These are phyloP conservation scores for Pseudomyrmex sp. DNA, from an alignment of 1,140 invertebrate species.

Conservation along the genomic window DNA sequence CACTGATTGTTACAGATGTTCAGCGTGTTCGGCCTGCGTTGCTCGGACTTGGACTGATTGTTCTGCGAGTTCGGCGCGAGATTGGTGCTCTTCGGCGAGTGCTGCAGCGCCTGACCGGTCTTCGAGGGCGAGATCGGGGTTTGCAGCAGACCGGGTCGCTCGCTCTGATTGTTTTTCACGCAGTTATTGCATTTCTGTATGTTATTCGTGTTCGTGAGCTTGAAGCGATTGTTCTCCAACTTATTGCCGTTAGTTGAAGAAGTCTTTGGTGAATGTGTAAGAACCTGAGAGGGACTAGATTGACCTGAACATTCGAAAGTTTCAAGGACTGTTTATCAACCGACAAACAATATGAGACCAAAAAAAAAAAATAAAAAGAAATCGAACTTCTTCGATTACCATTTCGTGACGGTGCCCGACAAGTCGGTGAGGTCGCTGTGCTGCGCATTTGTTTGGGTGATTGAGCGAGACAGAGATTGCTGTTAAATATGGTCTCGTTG, in stretches of 20 bases:
- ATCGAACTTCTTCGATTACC: conserved; percentile 63
- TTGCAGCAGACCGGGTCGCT: conserved; percentile 79
- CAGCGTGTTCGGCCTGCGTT: conserved; percentile 78
- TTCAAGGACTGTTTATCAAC: background rate
- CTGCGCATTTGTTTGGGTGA: conserved; percentile 82
- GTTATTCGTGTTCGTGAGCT: conserved; percentile 68
- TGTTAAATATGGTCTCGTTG: conserved; percentile 83
- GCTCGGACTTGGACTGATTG: conserved; percentile 79
- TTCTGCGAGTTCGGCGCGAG: conserved; percentile 76
- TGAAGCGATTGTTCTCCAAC: conserved; percentile 75
- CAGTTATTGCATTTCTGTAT: conserved; percentile 82
- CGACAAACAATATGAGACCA: background rate
- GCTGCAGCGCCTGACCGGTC: conserved; percentile 78
- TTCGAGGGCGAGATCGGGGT: conserved; percentile 81
- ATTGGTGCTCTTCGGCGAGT: conserved; percentile 81
- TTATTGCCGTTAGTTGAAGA: conserved; percentile 78
- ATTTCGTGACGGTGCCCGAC: conserved; percentile 80
- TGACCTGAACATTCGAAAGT: conserved; percentile 69
- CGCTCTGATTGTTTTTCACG: conserved; percentile 82
- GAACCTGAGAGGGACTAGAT: conserved; percentile 80
- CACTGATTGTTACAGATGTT: conserved; percentile 85
- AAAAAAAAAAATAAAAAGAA: background rate
- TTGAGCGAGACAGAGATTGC: conserved; percentile 79
- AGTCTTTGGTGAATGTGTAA: conserved; percentile 75
- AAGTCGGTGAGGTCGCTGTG: conserved; percentile 81